A percentile compares a stretch with the other conserved stretches of the same genome.
phyloP scores from a whole-genome alignment of 2,113 vertebrate species.

The Nycticryphes semicollaris region DNA sequence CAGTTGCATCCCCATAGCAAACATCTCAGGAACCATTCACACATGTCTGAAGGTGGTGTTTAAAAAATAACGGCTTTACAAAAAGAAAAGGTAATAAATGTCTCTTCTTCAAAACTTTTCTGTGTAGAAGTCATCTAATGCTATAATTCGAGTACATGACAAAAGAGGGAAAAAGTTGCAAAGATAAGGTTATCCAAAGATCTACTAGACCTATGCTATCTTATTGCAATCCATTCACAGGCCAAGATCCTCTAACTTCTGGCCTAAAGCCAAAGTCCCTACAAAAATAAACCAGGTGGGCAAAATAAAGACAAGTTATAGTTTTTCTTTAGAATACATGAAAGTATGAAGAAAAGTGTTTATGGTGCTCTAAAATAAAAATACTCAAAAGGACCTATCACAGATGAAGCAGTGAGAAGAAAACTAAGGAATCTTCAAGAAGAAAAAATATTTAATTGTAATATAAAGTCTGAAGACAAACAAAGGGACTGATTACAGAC shows the following conservation, averaged over 20 bases:
- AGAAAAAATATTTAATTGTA: not conserved
- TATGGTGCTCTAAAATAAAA: not conserved
- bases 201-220: not conserved
- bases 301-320: not conserved
- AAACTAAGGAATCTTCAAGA: not conserved
- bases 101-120: not conserved
- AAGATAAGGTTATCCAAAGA: not conserved
- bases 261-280: not conserved
- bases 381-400: not conserved
- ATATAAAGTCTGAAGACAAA: not conserved
- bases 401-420: not conserved
- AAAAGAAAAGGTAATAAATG: not conserved
- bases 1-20: not conserved
- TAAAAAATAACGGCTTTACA: not conserved
- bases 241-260: not conserved
- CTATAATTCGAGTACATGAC: not conserved
- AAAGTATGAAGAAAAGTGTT: not conserved
- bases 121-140: not conserved
- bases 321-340: not conserved
- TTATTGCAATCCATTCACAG: not conserved
- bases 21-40: not conserved
- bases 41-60: not conserved
- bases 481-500: not conserved
- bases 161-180: not conserved
- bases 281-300: not conserved